phyloP scores from a whole-genome alignment of 1,140 invertebrate species.

The Drosophila sturtevanti region DNA sequence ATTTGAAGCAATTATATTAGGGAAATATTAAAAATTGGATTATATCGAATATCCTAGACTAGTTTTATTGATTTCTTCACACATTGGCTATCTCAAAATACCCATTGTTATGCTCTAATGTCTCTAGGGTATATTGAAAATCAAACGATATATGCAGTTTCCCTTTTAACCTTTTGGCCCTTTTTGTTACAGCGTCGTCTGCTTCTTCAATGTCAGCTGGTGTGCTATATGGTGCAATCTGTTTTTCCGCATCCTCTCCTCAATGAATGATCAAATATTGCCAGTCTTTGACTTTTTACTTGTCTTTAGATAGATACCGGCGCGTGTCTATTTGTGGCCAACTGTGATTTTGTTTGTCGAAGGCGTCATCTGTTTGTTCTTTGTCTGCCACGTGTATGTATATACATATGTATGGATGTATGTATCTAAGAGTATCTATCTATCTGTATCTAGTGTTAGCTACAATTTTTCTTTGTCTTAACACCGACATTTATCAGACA shows the following conservation, averaged over 20 bases:
- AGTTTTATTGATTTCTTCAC: too few relatives aligned
- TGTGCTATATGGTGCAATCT: constrained; percentile 73
- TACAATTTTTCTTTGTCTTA: constrained; percentile 22
- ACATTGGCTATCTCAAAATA: too few relatives aligned
- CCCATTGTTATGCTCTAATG: too few relatives aligned
- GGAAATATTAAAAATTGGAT: too few relatives aligned
- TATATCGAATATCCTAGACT: too few relatives aligned
- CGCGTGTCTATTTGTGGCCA: constrained; percentile 72
- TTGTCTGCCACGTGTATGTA: constrained; percentile 54
- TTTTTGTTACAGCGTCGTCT: constrained; percentile 37
- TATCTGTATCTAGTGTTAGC: constrained; percentile 9
- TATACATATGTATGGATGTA: constrained; percentile 34
- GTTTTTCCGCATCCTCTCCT: constrained; percentile 69
- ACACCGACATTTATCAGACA: not conserved
- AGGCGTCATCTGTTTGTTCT: constrained; percentile 55
- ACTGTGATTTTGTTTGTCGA: constrained; percentile 66
- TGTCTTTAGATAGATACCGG: constrained; percentile 44
- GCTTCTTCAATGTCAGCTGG: constrained; percentile 60
- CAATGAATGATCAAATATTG: constrained; percentile 66
- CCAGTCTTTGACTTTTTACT: constrained; percentile 31
- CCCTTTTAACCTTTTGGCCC: constrained; percentile 37
- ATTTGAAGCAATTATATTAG: too few relatives aligned
- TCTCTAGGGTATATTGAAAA: not conserved
- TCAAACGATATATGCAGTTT: constrained; percentile 21
- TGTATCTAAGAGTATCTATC: constrained; percentile 43